Percentiles rank a stretch among this genome's conserved stretches.
Conservation (phyloP, 2,797 vertebrate species). For the Labroides dimidiatus region DNA sequence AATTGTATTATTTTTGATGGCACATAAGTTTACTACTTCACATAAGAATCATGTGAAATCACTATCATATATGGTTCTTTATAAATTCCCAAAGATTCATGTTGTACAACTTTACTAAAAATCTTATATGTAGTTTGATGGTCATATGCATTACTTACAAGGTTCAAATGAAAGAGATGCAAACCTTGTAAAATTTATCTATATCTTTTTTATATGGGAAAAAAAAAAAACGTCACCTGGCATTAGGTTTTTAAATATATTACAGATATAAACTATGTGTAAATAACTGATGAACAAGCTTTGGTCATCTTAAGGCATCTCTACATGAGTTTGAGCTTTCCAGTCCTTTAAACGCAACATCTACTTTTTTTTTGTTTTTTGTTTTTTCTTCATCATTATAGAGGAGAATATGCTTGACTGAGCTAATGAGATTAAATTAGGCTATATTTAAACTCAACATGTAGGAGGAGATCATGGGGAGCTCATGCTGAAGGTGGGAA, state of each 20-base stretch:
- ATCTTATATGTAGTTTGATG: too few species aligned
- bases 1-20: too few species aligned
- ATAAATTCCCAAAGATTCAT: too few species aligned
- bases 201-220: not conserved
- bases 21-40: too few species aligned
- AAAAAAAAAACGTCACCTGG: not conserved
- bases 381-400: slow-evolving; percentile 32
- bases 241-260: not conserved
- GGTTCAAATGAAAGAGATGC: too few species aligned
- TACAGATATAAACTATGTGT: too few species aligned
- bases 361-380: slow-evolving; percentile 36
- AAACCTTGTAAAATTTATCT: too few species aligned
- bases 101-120: too few species aligned
- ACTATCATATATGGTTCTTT: too few species aligned
- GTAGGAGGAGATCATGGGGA: slow-evolving; percentile 49
- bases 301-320: slow-evolving; percentile 2
- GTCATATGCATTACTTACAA: too few species aligned
- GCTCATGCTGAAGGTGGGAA: slow-evolving; percentile 43
- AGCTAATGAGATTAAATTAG: slow-evolving; percentile 48
- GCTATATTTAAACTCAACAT: slow-evolving; percentile 44
- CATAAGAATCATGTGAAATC: too few species aligned
- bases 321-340: slow-evolving; percentile 21
- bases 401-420: slow-evolving; percentile 35
- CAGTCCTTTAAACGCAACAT: slow-evolving; percentile 6
- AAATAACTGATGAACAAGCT: slow-evolving; percentile 12